These are phyloP conservation scores for Scalopus aquaticus DNA, from an alignment of 2,113 vertebrate species.

Conservation along the genomic window DNA sequence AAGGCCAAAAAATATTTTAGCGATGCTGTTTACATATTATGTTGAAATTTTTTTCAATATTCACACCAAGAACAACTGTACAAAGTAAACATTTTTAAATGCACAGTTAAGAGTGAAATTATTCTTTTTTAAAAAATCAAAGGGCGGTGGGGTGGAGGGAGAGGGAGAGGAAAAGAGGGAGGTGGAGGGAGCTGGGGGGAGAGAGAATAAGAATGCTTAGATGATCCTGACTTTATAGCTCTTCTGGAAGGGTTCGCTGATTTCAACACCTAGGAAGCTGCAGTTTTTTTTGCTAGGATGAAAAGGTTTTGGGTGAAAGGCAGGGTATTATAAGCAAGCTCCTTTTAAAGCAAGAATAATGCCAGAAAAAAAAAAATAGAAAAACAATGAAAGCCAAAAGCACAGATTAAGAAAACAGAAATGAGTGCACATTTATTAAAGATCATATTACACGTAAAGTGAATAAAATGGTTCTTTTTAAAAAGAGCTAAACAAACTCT, in stretches of 20 bases:
- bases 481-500: not conserved
- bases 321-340: not conserved
- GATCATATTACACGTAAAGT: not conserved
- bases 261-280: not conserved
- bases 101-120: not conserved
- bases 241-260: not conserved
- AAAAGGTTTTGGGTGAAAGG: not conserved
- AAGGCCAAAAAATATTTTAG: not conserved
- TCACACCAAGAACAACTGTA: not conserved
- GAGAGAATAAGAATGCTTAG: not conserved
- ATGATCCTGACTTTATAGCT: not conserved
- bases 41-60: not conserved
- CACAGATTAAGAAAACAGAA: not conserved
- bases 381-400: not conserved
- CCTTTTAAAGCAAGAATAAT: not conserved
- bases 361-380: not conserved
- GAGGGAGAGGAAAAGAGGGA: not conserved
- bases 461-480: not conserved
- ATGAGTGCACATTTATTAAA: not conserved
- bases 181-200: not conserved
- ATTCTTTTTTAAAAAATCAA: not conserved
- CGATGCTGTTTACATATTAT: not conserved
- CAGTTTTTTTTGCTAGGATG: not conserved
- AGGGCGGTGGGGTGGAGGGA: too few relatives aligned
- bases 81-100: not conserved